These are phyloP conservation scores for Lampris megalopsis DNA, from an alignment of 2,113 vertebrate species.

Conservation along the genomic window DNA sequence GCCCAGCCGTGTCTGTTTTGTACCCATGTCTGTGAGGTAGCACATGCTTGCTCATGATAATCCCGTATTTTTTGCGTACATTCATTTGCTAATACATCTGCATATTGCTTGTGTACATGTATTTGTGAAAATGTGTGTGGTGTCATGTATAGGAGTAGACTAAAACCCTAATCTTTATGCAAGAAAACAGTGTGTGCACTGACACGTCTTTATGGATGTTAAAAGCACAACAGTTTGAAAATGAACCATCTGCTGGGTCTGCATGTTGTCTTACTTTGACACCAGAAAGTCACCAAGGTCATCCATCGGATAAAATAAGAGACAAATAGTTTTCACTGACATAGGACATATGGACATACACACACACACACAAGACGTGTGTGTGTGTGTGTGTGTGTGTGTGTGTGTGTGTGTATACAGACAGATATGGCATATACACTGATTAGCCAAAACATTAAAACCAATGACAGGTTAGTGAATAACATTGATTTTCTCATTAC, in stretches of 20 bases:
- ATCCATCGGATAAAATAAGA: constrained; percentile 39
- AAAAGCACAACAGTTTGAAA: constrained; percentile 43
- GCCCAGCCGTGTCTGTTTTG: too few relatives aligned
- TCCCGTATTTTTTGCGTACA: too few relatives aligned
- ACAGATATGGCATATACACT: too few relatives aligned
- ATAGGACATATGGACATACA: neutral
- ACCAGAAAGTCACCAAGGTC: constrained; percentile 43
- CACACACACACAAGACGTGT: neutral
- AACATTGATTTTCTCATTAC: too few relatives aligned
- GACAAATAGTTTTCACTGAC: constrained; percentile 11
- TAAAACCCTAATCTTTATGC: too few relatives aligned
- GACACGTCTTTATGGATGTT: constrained; percentile 44
- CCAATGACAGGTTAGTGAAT: too few relatives aligned
- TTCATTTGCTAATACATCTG: too few relatives aligned
- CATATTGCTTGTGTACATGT: neutral
- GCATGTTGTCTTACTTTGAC: constrained; percentile 41
- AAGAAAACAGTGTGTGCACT: neutral
- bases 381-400: too few relatives aligned
- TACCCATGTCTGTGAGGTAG: too few relatives aligned
- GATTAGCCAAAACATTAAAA: too few relatives aligned
- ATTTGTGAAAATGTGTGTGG: neutral
- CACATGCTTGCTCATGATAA: too few relatives aligned
- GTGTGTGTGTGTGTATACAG: too few relatives aligned
- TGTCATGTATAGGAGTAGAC: neutral
- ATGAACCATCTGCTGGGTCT: constrained; percentile 59